Percentiles rank a stretch among this genome's conserved stretches.
These are phyloP conservation scores for Drosophila trapezifrons DNA, from an alignment of 1,140 invertebrate species.

Conservation along the genomic window DNA sequence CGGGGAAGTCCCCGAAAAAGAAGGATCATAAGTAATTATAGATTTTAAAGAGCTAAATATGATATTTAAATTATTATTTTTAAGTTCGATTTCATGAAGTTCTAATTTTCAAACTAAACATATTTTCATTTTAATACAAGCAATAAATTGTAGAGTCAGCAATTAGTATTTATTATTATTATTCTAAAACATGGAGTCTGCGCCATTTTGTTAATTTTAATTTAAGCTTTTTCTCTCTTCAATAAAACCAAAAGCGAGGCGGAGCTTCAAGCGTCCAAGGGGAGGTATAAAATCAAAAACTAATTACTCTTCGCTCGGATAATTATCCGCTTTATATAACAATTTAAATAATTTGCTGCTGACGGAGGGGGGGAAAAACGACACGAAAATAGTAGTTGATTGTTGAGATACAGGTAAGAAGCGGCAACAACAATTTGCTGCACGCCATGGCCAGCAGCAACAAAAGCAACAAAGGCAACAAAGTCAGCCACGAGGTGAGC, in stretches of 20 bases:
- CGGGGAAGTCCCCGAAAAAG: background rate
- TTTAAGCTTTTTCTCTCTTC: background rate
- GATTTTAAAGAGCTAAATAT: no score
- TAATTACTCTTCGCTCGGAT: constrained; percentile 65
- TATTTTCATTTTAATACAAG: no score
- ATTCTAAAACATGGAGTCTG: background rate
- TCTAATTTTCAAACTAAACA: no score
- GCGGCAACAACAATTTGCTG: constrained; percentile 70
- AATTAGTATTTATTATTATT: no score
- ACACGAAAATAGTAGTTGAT: constrained; percentile 65
- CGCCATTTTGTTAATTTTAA: constrained; percentile 4
- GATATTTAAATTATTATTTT: no score
- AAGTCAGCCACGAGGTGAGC: constrained; percentile 37
- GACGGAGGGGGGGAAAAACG: constrained; percentile 24
- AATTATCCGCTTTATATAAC: constrained; percentile 77
- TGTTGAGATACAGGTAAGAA: constrained; percentile 43
- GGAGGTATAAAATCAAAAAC: constrained; percentile 43
- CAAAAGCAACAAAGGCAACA: constrained; percentile 24
- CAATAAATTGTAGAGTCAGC: no score
- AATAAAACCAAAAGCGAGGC: background rate
- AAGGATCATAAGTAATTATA: background rate
- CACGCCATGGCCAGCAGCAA: constrained; percentile 73
- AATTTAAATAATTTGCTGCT: constrained; percentile 78
- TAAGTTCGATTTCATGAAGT: no score
- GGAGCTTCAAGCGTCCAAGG: background rate